Conservation (phyloP, 2,797 vertebrate genomes). For the Podarcis lilfordi region DNA sequence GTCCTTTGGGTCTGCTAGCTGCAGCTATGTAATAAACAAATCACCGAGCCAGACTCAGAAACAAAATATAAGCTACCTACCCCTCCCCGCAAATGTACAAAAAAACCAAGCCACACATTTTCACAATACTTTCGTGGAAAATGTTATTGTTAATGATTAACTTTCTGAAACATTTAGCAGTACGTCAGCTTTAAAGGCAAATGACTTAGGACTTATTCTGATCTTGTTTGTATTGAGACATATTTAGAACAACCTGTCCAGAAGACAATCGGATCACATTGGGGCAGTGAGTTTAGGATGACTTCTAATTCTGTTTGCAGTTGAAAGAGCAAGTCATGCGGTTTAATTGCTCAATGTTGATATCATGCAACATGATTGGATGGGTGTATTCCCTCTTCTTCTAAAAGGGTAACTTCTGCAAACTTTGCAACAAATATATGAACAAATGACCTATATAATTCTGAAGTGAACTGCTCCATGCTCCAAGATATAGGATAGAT, state of each 20-base stretch:
- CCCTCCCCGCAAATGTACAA: fast-evolving
- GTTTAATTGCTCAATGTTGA: neutral
- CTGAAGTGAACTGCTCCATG: neutral
- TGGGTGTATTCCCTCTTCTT: neutral
- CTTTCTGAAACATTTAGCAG: neutral
- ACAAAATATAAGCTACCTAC: neutral
- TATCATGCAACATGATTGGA: neutral
- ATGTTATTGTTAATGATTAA: neutral
- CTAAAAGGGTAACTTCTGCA: neutral
- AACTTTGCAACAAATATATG: neutral
- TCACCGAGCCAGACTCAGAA: fast-evolving
- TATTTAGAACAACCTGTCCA: neutral
- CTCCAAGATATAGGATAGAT: neutral
- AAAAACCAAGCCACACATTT: neutral
- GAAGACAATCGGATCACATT: neutral
- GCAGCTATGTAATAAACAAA: fast-evolving
- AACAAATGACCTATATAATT: neutral
- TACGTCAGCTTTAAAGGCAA: fast-evolving
- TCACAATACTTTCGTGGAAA: neutral
- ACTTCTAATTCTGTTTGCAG: neutral
- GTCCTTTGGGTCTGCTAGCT: neutral
- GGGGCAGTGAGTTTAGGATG: neutral
- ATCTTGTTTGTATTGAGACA: neutral
- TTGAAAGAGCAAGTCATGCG: neutral
- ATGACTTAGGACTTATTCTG: neutral